phyloP scores from a whole-genome alignment of 2,888 invertebrate species.

The Agrochola circellaris region DNA sequence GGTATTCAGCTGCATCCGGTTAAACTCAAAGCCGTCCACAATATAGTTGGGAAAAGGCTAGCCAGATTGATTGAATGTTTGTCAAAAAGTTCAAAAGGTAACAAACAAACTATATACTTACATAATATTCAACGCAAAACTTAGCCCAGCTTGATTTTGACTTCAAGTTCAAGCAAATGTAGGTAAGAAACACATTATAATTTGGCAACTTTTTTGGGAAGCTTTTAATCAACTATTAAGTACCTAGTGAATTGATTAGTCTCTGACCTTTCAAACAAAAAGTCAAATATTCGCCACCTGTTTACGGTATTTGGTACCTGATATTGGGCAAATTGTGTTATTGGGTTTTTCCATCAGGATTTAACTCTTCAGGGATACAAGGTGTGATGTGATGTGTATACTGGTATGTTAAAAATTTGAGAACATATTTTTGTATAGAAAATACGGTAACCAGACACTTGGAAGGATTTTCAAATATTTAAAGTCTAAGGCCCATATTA shows the following conservation, averaged over 20 bases:
- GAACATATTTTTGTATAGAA: too few relatives aligned
- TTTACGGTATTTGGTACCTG: too few relatives aligned
- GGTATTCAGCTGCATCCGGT: too few relatives aligned
- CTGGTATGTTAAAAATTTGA: not conserved
- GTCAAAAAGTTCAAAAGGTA: too few relatives aligned
- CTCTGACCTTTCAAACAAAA: slow-evolving; percentile 16
- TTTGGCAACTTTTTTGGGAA: not conserved
- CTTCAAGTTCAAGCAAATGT: not conserved
- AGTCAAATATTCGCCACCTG: slow-evolving; percentile 7
- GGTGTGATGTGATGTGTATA: too few relatives aligned
- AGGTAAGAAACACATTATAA: not conserved
- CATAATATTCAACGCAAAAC: not conserved
- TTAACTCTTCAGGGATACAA: too few relatives aligned
- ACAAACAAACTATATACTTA: too few relatives aligned
- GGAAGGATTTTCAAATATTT: not conserved
- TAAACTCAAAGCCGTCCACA: too few relatives aligned
- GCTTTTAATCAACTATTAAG: not conserved
- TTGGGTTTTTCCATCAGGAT: too few relatives aligned
- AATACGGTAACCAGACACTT: too few relatives aligned
- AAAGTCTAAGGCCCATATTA: too few relatives aligned
- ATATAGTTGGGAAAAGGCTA: too few relatives aligned
- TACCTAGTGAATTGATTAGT: slow-evolving; percentile 14
- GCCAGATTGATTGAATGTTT: not conserved
- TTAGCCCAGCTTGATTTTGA: not conserved
- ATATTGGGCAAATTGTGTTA: not conserved